A percentile compares a stretch with the other conserved stretches of the same genome.
phyloP scores from a whole-genome alignment of 2,797 vertebrate genomes.

The Enteromius viviparus region DNA sequence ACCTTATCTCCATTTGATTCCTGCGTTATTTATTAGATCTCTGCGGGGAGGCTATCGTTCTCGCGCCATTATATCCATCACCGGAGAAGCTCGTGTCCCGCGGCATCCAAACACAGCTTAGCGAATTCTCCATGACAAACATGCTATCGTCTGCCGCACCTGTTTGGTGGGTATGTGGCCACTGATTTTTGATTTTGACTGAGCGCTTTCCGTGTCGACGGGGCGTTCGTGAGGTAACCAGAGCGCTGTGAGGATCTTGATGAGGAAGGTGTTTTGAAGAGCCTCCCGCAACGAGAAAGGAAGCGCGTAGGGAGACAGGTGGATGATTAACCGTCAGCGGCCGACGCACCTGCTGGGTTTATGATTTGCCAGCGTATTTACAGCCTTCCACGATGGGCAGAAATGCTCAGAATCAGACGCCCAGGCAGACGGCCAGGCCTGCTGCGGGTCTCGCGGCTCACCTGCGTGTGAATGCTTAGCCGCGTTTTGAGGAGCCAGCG shows the following conservation, averaged over 20 bases:
- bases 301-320: conserved; percentile 38
- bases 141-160: not conserved
- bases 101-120: conserved; percentile 33
- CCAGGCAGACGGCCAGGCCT: conserved; percentile 45
- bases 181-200: conserved; percentile 26
- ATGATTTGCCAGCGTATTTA: conserved; percentile 57
- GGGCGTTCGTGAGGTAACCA: conserved; percentile 3
- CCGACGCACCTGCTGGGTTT: conserved; percentile 55
- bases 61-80: conserved; percentile 57
- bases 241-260: conserved; percentile 2
- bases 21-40: conserved; percentile 60
- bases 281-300: conserved; percentile 23
- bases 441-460: conserved; percentile 13
- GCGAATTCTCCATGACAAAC: conserved; percentile 47
- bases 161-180: conserved; percentile 12
- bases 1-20: conserved; percentile 45
- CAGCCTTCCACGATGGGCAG: conserved; percentile 43
- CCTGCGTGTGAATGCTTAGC: conserved; percentile 36
- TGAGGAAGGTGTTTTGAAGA: conserved; percentile 43
- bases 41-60: conserved; percentile 50
- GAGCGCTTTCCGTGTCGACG: not conserved
- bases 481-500: conserved; percentile 22
- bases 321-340: conserved; percentile 52
- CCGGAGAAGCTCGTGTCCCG: conserved; percentile 14
- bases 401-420: conserved; percentile 39